Evolutionary conservation across 2,113 vertebrate species (phyloP).

Genomic region (Dicerorhinus sumatrensis): DNA sequence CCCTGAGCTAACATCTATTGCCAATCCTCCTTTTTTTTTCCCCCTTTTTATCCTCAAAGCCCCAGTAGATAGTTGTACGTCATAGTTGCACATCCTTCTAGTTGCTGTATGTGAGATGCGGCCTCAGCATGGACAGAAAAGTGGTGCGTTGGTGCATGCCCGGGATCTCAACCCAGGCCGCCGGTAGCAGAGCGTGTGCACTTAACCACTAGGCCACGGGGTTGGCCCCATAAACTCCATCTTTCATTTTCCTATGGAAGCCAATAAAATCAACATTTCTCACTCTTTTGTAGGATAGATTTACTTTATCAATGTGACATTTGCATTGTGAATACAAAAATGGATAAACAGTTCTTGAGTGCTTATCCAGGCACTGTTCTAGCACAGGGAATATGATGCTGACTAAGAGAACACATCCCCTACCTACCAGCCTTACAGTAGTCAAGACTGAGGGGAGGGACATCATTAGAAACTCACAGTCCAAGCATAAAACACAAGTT

Average conservation of each 20-base stretch:
- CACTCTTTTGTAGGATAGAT: background rate
- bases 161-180: too few species aligned
- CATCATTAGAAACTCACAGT: background rate
- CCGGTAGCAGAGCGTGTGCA: too few species aligned
- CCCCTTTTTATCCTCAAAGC: too few species aligned
- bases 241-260: background rate
- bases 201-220: too few species aligned
- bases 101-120: too few species aligned
- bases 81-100: too few species aligned
- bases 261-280: background rate
- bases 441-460: background rate
- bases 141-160: too few species aligned
- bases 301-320: conserved; percentile 16
- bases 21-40: too few species aligned
- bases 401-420: background rate
- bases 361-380: background rate
- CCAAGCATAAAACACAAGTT: background rate
- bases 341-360: background rate
- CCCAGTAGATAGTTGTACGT: too few species aligned
- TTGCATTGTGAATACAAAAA: background rate
- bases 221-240: background rate
- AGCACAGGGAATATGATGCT: background rate
- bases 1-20: too few species aligned
- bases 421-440: background rate
- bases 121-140: too few species aligned